Conservation (phyloP, 2,797 vertebrate species). For the Eleutherodactylus coqui region DNA sequence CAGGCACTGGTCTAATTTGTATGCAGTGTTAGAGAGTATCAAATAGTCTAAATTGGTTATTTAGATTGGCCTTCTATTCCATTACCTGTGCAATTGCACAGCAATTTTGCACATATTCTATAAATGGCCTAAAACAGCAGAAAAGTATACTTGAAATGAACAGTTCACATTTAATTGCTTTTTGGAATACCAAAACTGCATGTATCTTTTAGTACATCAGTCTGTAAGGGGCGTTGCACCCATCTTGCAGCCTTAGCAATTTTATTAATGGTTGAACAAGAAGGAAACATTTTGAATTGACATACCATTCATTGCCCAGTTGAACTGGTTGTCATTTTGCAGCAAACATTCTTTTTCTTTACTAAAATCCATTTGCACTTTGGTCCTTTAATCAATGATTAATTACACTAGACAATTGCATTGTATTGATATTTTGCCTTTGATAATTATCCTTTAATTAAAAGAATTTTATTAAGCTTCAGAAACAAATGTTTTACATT, state of each 20-base stretch:
- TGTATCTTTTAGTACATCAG: slow-evolving; percentile 7
- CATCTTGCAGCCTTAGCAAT: slow-evolving; percentile 16
- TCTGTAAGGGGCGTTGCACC: not conserved
- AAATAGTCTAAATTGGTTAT: too few species aligned
- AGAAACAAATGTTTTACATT: slow-evolving; percentile 30
- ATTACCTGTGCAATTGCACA: not conserved
- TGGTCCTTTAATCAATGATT: slow-evolving; percentile 44
- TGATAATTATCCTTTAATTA: slow-evolving; percentile 44
- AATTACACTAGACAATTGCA: slow-evolving; percentile 36
- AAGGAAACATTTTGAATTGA: slow-evolving; percentile 31
- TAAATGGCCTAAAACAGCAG: not conserved
- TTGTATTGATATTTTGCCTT: slow-evolving; percentile 41
- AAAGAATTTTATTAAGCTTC: slow-evolving; percentile 36
- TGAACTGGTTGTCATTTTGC: not conserved
- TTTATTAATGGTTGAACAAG: slow-evolving; percentile 10
- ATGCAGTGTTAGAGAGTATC: too few species aligned
- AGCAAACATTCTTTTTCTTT: slow-evolving; percentile 38
- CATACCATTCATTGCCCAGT: slow-evolving; percentile 16
- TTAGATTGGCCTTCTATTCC: too few species aligned
- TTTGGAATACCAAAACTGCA: not conserved
- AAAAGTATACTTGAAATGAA: not conserved
- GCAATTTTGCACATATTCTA: not conserved
- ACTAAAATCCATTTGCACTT: slow-evolving; percentile 27
- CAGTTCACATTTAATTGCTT: not conserved
- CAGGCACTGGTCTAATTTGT: not conserved